These are phyloP conservation scores for Spodoptera littoralis DNA, from an alignment of 2,888 invertebrate species.

Conservation along the genomic window DNA sequence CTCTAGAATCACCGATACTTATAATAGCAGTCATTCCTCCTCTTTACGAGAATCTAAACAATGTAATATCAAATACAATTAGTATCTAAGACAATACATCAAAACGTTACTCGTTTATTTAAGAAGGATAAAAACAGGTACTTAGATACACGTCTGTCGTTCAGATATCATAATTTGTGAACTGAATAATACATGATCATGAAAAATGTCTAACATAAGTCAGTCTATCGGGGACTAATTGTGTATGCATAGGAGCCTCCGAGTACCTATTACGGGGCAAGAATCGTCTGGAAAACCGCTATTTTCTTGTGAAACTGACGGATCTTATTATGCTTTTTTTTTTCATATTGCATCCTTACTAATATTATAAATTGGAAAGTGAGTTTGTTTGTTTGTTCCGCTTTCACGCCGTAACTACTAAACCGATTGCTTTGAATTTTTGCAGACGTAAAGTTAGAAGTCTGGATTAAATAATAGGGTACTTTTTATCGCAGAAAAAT, in stretches of 20 bases:
- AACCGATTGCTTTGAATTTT: too few relatives aligned
- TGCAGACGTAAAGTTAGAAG: too few relatives aligned
- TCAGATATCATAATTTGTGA: constrained; percentile 33
- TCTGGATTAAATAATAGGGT: too few relatives aligned
- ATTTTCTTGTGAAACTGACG: constrained; percentile 45
- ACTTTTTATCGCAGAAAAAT: too few relatives aligned
- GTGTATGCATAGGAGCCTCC: constrained; percentile 48
- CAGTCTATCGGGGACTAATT: constrained; percentile 48
- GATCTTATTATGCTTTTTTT: constrained; percentile 23
- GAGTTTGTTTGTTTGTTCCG: too few relatives aligned
- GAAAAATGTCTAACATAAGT: constrained; percentile 36
- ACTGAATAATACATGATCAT: constrained; percentile 51
- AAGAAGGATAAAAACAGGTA: constrained; percentile 8
- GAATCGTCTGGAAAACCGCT: constrained; percentile 10
- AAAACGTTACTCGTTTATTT: constrained; percentile 7
- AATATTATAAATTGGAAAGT: too few relatives aligned
- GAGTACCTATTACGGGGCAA: constrained; percentile 34
- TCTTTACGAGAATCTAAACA: too few relatives aligned
- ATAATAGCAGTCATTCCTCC: too few relatives aligned
- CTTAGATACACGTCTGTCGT: constrained; percentile 6
- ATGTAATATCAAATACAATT: too few relatives aligned
- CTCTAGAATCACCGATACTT: too few relatives aligned
- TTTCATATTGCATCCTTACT: constrained; percentile 9
- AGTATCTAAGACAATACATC: too few relatives aligned
- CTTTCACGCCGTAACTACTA: too few relatives aligned